Percentiles rank a stretch among this genome's conserved stretches.
These are phyloP conservation scores for Anabacerthia variegaticeps DNA, from an alignment of 2,797 vertebrate genomes.

Conservation along the genomic window DNA sequence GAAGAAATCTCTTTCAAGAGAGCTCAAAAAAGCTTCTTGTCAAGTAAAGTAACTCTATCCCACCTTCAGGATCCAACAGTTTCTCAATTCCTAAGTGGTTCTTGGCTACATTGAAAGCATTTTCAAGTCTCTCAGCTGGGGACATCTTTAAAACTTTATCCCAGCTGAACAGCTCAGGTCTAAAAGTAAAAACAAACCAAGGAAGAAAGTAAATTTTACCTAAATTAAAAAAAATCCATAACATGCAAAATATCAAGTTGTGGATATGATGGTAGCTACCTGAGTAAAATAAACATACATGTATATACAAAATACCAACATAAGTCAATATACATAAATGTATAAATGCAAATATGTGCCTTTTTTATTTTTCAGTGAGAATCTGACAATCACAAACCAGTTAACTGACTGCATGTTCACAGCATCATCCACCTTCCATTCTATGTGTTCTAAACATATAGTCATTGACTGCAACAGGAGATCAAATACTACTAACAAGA, in stretches of 20 bases:
- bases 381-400: not conserved
- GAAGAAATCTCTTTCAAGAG: not conserved
- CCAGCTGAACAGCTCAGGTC: conserved; percentile 90
- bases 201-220: not conserved
- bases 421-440: not conserved
- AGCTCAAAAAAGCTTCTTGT: not conserved
- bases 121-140: conserved; percentile 87
- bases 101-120: conserved; percentile 91
- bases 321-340: not conserved
- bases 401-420: not conserved
- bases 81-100: conserved; percentile 90
- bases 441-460: not conserved
- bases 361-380: not conserved
- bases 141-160: conserved; percentile 83
- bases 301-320: not conserved
- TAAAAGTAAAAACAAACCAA: conserved; percentile 60
- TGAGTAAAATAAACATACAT: not conserved
- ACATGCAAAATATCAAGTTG: not conserved
- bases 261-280: not conserved
- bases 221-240: not conserved
- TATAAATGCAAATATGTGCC: not conserved
- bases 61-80: conserved; percentile 97
- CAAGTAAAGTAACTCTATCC: not conserved
- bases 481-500: not conserved
- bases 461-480: not conserved